Conservation (phyloP, 2,797 vertebrate genomes). For the Cossypha niveicapilla region DNA sequence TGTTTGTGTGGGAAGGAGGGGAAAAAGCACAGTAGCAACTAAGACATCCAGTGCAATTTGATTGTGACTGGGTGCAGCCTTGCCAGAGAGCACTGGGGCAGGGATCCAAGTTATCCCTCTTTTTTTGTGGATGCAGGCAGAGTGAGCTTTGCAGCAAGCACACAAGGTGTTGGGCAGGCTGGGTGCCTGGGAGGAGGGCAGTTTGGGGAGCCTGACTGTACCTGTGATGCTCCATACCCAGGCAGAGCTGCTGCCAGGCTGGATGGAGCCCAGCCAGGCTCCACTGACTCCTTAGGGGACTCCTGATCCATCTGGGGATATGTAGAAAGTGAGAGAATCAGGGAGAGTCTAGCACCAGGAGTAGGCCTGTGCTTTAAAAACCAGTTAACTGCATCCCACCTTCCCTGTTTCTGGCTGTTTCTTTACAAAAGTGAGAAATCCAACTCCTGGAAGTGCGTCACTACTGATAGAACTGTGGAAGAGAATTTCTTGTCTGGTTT, state of each 20-base stretch:
- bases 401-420: neutral
- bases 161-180: neutral
- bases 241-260: neutral
- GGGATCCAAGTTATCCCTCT: neutral
- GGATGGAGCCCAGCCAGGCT: neutral
- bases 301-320: neutral
- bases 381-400: rapidly evolving
- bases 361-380: neutral
- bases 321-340: rapidly evolving
- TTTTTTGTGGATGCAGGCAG: too few species aligned
- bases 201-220: neutral
- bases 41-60: neutral
- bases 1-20: neutral
- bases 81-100: neutral
- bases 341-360: neutral
- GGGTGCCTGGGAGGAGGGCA: neutral
- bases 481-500: neutral
- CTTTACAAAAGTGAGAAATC: neutral
- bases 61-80: neutral
- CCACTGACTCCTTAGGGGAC: rapidly evolving
- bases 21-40: neutral
- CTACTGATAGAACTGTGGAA: neutral
- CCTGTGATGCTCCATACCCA: neutral
- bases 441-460: neutral
- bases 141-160: neutral